Percentiles rank a stretch among this genome's conserved stretches.
Conservation (phyloP, 2,888 invertebrate genomes). For the Listrodromus nycthemerus region DNA sequence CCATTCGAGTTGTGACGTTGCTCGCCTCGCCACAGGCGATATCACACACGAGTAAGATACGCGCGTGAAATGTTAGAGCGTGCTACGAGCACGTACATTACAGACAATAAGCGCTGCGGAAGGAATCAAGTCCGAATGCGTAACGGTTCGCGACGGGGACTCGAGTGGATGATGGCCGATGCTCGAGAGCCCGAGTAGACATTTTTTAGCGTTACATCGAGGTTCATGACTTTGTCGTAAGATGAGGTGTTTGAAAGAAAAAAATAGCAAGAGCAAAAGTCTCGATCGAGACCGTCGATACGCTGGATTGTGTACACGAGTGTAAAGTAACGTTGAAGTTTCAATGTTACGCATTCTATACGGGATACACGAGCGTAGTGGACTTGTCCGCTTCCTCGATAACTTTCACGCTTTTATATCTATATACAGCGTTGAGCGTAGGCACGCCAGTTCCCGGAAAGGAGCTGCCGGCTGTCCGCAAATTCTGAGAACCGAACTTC, state of each 20-base stretch:
- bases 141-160: background rate
- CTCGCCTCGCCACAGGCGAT: background rate
- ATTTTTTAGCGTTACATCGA: no score
- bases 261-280: no score
- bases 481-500: conserved; percentile 36
- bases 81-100: background rate
- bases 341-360: background rate
- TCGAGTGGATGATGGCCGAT: background rate
- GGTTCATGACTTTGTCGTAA: no score
- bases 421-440: conserved; percentile 7
- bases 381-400: conserved; percentile 68
- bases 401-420: conserved; percentile 77
- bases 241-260: no score
- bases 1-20: conserved; percentile 22
- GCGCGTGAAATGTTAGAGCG: background rate
- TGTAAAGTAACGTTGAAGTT: conserved; percentile 20
- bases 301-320: background rate
- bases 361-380: background rate
- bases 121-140: background rate
- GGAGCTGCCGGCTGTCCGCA: conserved; percentile 41
- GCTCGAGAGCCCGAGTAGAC: no score
- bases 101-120: background rate
- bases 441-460: conserved; percentile 14
- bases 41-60: background rate
- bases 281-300: background rate